A percentile compares a stretch with the other conserved stretches of the same genome.
Evolutionary conservation across 2,888 invertebrate genomes (phyloP).

Genomic region (Ornithoptera priamus): DNA sequence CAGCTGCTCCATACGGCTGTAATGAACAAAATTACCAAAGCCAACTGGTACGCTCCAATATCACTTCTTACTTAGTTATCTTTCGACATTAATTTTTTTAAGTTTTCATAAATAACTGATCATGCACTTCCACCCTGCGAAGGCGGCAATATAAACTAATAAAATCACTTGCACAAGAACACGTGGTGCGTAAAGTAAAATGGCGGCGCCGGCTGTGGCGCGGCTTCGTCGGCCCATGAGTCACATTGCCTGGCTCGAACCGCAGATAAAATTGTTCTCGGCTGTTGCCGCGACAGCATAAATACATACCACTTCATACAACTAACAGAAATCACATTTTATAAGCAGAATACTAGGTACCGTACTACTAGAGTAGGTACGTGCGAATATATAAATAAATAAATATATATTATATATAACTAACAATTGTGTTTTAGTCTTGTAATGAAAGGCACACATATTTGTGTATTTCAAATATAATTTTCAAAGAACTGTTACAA

Average conservation of each 20-base stretch:
- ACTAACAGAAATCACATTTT: constrained; percentile 6
- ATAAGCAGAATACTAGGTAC: neutral
- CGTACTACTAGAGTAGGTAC: too few relatives aligned
- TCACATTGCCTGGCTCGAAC: constrained; percentile 40
- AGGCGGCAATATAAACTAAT: constrained; percentile 10
- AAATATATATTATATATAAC: too few relatives aligned
- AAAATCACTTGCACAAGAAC: constrained; percentile 44
- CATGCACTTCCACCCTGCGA: neutral
- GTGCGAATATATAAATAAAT: too few relatives aligned
- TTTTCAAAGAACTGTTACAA: too few relatives aligned
- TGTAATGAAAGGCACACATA: too few relatives aligned
- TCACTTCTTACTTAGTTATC: neutral
- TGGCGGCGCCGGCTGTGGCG: constrained; percentile 60
- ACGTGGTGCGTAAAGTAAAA: constrained; percentile 73
- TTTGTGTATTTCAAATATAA: too few relatives aligned
- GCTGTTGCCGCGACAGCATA: constrained; percentile 12
- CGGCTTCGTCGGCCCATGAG: constrained; percentile 38
- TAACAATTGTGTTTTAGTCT: too few relatives aligned
- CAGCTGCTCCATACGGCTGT: constrained; percentile 38
- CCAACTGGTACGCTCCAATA: constrained; percentile 56
- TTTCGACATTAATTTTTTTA: neutral
- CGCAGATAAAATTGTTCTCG: constrained; percentile 40
- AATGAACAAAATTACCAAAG: constrained; percentile 66
- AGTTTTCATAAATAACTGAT: neutral
- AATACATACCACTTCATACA: neutral